Percentiles rank a stretch among this genome's conserved stretches.
Evolutionary conservation across 1,140 invertebrate genomes (phyloP).

Genomic region (Macrobrachium rosenbergii): DNA sequence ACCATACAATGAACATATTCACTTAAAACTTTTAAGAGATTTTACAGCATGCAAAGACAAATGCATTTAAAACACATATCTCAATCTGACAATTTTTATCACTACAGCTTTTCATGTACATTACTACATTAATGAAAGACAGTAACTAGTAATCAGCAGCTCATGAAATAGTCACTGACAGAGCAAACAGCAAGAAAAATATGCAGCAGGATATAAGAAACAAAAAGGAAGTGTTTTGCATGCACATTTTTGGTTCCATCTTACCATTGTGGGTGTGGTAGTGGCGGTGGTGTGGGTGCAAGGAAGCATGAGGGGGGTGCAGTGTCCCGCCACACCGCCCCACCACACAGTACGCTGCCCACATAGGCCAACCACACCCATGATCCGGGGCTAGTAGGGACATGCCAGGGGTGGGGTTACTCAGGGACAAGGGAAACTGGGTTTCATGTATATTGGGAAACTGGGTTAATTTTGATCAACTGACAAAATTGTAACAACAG

Average conservation of each 20-base stretch:
- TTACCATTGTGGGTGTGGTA: conserved; percentile 64
- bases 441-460: conserved; percentile 13
- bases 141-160: not conserved
- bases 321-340: conserved; percentile 60
- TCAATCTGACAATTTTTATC: too few species aligned
- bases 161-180: not conserved
- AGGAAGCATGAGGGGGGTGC: conserved; percentile 51
- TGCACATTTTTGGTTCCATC: conserved; percentile 41
- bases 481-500: not conserved
- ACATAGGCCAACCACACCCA: conserved; percentile 61
- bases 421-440: conserved; percentile 41
- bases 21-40: too few species aligned
- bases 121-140: not conserved
- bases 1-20: too few species aligned
- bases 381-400: conserved; percentile 61
- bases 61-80: too few species aligned
- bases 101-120: too few species aligned
- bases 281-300: conserved; percentile 54
- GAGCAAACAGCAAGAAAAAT: not conserved
- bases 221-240: conserved; percentile 33
- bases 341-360: conserved; percentile 60
- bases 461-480: conserved; percentile 1
- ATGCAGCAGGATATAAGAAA: conserved; percentile 11
- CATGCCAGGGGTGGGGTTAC: conserved; percentile 40
- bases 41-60: too few species aligned